A percentile compares a stretch with the other conserved stretches of the same genome.
Conservation (phyloP, 2,888 invertebrate genomes). For the Chrysolina oricalcia region DNA sequence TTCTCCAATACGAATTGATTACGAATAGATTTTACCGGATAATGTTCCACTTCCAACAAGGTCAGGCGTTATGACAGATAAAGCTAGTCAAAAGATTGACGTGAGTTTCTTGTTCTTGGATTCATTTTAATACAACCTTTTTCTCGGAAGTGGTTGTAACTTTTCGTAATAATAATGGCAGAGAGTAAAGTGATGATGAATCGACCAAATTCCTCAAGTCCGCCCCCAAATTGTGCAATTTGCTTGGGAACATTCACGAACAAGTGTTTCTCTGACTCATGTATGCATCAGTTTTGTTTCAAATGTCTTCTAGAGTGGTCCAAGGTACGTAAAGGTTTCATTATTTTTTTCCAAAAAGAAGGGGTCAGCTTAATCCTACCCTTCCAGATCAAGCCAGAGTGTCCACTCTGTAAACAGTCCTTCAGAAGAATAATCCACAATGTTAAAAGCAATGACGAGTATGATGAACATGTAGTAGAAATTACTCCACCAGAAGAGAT, state of each 20-base stretch:
- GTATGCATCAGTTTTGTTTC: slow-evolving; percentile 96
- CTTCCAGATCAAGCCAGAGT: slow-evolving; percentile 89
- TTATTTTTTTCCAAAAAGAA: neutral
- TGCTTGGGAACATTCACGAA: slow-evolving; percentile 90
- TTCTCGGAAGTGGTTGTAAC: slow-evolving; percentile 19
- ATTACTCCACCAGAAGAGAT: slow-evolving; percentile 63
- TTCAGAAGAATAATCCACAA: slow-evolving; percentile 95
- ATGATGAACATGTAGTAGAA: slow-evolving; percentile 84
- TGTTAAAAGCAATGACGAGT: slow-evolving; percentile 89
- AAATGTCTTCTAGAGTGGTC: slow-evolving; percentile 95
- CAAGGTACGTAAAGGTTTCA: slow-evolving; percentile 75
- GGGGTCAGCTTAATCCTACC: neutral
- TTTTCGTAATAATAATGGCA: slow-evolving; percentile 56
- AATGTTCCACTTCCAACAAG: slow-evolving; percentile 39
- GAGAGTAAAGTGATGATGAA: slow-evolving; percentile 59
- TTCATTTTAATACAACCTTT: slow-evolving; percentile 18
- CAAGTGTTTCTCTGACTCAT: slow-evolving; percentile 93
- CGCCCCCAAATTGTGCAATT: slow-evolving; percentile 93
- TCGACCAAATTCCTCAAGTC: slow-evolving; percentile 68
- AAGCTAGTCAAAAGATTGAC: slow-evolving; percentile 35
- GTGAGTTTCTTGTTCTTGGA: slow-evolving; percentile 30
- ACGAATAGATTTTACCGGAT: neutral
- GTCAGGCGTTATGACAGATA: slow-evolving; percentile 46
- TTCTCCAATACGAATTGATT: neutral
- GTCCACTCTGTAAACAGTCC: slow-evolving; percentile 94